phyloP scores from a whole-genome alignment of 2,888 invertebrate genomes.

The Drosophila nr. fundita region DNA sequence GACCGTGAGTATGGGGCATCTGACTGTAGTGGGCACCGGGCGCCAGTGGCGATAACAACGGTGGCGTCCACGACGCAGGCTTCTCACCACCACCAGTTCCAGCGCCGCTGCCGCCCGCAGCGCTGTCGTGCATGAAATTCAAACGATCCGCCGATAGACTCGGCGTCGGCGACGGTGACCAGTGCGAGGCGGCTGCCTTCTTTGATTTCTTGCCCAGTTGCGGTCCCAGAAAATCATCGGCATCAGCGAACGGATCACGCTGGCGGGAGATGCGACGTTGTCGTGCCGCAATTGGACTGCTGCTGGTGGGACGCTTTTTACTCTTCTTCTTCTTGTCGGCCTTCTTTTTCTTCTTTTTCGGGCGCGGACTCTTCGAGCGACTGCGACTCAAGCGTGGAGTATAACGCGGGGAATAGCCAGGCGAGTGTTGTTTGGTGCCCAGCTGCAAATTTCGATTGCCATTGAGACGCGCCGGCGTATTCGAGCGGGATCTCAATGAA shows the following conservation, averaged over 20 bases:
- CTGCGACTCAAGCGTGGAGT: conserved; percentile 82
- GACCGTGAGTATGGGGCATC: conserved; percentile 15
- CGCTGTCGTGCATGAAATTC: conserved; percentile 59
- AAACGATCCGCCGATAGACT: conserved; percentile 85
- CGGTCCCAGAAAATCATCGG: conserved; percentile 67
- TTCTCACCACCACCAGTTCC: conserved; percentile 52
- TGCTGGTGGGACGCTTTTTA: conserved; percentile 65
- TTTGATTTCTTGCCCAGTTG: conserved; percentile 78
- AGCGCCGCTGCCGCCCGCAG: conserved; percentile 10
- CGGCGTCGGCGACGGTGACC: conserved; percentile 86
- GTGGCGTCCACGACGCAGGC: conserved; percentile 88
- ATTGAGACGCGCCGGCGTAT: conserved; percentile 70
- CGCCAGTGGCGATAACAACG: conserved; percentile 83
- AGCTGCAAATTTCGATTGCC: conserved; percentile 58
- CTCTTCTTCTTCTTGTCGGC: conserved; percentile 79
- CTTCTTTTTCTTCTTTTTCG: conserved; percentile 79
- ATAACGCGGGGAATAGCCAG: conserved; percentile 77
- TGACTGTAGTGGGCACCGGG: conserved; percentile 49
- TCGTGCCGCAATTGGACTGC: conserved; percentile 67
- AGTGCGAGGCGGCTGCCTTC: conserved; percentile 58
- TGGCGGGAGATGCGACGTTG: conserved; percentile 77
- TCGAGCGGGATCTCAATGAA: conserved; percentile 82
- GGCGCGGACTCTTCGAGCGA: conserved; percentile 79
- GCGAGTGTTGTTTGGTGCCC: conserved; percentile 53
- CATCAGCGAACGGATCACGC: conserved; percentile 76